Base-by-base conservation (phyloP, 2,113 vertebrate genomes). In the Thalassarche chlororhynchos region DNA sequence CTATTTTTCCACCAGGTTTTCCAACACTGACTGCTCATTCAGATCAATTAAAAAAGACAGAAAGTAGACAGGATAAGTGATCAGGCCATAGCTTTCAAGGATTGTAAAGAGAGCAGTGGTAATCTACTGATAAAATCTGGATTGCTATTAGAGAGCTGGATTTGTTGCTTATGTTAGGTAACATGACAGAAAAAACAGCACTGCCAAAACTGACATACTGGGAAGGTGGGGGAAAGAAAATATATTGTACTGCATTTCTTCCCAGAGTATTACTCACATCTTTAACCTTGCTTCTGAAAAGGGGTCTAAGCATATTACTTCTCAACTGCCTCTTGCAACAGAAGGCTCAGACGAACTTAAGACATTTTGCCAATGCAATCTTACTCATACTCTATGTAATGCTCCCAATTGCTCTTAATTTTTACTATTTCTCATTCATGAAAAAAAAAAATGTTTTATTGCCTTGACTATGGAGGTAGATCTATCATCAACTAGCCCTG, bases 71-170 rank as follows among this genome's bases (percentile, higher is more conserved):
- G 70, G 66, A 52, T 61, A 86, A 84, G 71, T 0, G 0, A 90
- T 88, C 80, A 93, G 88, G 25, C 83, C 18, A 38, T 9, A 90
- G 58, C n/a, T 90, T 84, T 77, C 75, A 88, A 84, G 92, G 72
- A 74, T 6, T 81, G 79, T n/a, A 31, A 71, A 76, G 46, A 76
- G 42, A 74, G 52, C 46, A 86, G 54, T 38, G 7, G 38, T 90
- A 92, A 97, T 90, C 93, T 94, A 93, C 31, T 54, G 87, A 91
- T 83, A 87, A 36, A 93, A 80, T 60, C 79, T 81, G 87, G 57
- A 68, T 87, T 90, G 85, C 61, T 68, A 17, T 32, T 34, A 54
- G n/a, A 81, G 78, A 78, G 60, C 42, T 60, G 77, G 68, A 96
- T 89, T 91, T 96, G 65, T 31, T 96, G 76, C 32, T 75, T 75